Base-by-base conservation (phyloP, 2,113 vertebrate species). In the Nymphicus hollandicus region DNA sequence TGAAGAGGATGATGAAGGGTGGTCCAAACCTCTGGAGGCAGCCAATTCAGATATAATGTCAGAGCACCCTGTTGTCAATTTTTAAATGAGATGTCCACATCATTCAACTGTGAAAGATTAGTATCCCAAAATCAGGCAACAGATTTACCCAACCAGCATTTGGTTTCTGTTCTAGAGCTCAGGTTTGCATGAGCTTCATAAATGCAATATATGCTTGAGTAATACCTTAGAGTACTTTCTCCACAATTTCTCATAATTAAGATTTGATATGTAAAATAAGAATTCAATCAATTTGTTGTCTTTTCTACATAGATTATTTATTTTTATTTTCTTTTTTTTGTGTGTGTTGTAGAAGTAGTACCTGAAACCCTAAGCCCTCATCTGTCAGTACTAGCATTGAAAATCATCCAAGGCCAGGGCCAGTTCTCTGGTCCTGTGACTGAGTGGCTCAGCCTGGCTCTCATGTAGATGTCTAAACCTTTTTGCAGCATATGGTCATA, bases 401-500 rank as follows among this genome's bases (percentile, higher is more conserved):
- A 24, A 39, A 10, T 37, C 44, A 23, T 6, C 22, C 37, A 6
- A 24, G 74, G 44, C 27, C 23, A 13, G 37, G 63, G n/a, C 3
- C 0, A 3, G 13, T 16, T 68, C 37, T 53, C 31, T 4, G 46
- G 11, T 58, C 4, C 88, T 20, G 43, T 53, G 68, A 4, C 0
- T 11, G 31, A 44, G 49, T 50, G 37, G 41, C 60, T 47, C 61
- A 68, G 76, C 76, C 71, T 68, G 83, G 71, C 58, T 91, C 28
- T 8, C 13, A 0, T n/a, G 27, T 1, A 7, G 52, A 16, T 52
- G 33, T 77, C 44, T 37, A 47, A 74, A 25, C 22, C 22, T n/a
- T 46, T 61, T 24, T 3, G 5, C 65, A 74, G 89, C 64, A 3
- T 29, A 20, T 60, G 63, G 53, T 13, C 11, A 0, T 9, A 2